phyloP scores from a whole-genome alignment of 2,797 vertebrate species.

The Galagoides demidoff region DNA sequence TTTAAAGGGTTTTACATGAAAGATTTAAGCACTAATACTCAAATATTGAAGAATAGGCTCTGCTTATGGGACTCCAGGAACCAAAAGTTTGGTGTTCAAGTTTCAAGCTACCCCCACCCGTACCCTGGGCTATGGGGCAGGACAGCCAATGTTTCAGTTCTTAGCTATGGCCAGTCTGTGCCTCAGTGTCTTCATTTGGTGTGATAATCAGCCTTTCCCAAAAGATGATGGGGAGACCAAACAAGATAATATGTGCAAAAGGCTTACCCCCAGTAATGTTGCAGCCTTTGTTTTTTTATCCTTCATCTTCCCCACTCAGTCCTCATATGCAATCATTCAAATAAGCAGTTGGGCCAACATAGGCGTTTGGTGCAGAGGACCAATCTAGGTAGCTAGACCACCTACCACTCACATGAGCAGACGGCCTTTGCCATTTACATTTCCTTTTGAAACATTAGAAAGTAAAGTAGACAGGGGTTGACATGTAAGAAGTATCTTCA shows the following conservation, averaged over 20 bases:
- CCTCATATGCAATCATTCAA: not conserved
- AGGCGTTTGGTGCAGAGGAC: not conserved
- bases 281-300: not conserved
- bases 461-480: not conserved
- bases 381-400: not conserved
- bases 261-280: not conserved
- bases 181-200: not conserved
- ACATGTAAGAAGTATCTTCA: not conserved
- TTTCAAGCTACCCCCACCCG: not conserved
- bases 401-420: too few relatives aligned
- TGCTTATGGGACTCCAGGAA: not conserved
- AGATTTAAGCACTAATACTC: not conserved
- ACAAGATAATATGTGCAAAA: not conserved
- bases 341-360: not conserved
- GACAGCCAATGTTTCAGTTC: not conserved
- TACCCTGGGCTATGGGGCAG: too few relatives aligned
- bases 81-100: not conserved
- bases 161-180: rapidly evolving
- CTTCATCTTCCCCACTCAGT: rapidly evolving
- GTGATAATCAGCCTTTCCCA: not conserved
- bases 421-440: not conserved
- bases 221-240: not conserved
- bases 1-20: not conserved
- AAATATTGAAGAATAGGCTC: not conserved
- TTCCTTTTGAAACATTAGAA: not conserved